Base-by-base conservation (phyloP, 2,888 invertebrate species). In the Nyleta sp. region DNA sequence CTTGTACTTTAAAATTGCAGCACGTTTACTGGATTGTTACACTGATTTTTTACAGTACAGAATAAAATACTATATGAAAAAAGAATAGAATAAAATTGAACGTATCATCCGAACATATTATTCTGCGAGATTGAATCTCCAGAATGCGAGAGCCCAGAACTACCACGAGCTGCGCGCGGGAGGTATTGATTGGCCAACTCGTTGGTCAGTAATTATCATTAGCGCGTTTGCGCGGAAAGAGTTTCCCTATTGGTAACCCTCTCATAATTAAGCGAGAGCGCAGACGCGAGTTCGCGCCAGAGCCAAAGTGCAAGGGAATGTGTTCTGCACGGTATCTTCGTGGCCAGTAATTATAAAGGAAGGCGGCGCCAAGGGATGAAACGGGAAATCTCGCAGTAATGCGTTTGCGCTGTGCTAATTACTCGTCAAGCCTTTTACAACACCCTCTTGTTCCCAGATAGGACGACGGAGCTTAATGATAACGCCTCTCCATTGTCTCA, bases 341-440 rank as follows among this genome's bases (percentile, higher is more conserved):
- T 81, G 85, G 75, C 83, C 85, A 83, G 86, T 87, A 87, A 88
- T 88, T 88, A 87, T 83, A 83, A 82, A 81, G 77, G 80, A 83
- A 81, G 88, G 88, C 87, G 88, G 82, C 28, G 76, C 83, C 78
- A 78, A 62, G 80, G 78, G 70, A 74, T 76, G 76, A 71, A 76
- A 62, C 70, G 22, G 64, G 52, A 38, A 53, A 71, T 62, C 74
- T 60, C 46, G 11, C 46, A 20, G 59, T 31, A 57, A 64, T 75
- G 88, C 88, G 88, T 86, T 81, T 87, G 89, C 89, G 89, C 87
- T 55, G 17, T 83, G 79, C 76, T 84, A 89, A 89, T 89, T 89
- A 89, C 88, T 87, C 87, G 87, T 87, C 88, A 86, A 87, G 85
- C 84, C 84, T 74, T 78, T 80, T 68, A 78, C 65, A 20, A 73